These are phyloP conservation scores for Trissolcus brochymenae DNA, from an alignment of 2,888 invertebrate genomes.

Conservation along the genomic window DNA sequence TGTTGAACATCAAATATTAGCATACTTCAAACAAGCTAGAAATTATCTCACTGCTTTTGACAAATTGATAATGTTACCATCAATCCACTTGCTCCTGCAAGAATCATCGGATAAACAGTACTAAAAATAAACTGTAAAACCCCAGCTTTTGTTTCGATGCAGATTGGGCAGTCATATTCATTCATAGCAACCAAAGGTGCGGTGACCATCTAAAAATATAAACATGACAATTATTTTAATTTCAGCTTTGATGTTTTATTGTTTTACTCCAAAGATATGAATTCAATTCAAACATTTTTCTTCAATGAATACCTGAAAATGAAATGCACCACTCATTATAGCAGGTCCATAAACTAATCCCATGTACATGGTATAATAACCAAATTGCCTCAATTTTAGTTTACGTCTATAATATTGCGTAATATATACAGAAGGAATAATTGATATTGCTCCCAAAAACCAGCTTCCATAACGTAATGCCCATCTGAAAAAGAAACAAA, in stretches of 20 bases:
- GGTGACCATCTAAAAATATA: conserved; percentile 18
- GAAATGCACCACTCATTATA: conserved; percentile 12
- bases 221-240: neutral
- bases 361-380: conserved; percentile 25
- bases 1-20: conserved; percentile 2
- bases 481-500: conserved; percentile 25
- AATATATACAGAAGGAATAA: conserved; percentile 15
- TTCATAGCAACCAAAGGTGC: conserved; percentile 13
- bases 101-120: conserved; percentile 58
- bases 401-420: conserved; percentile 12
- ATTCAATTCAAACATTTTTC: no score
- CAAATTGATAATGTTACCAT: neutral
- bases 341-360: conserved; percentile 11
- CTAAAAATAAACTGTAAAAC: conserved; percentile 79
- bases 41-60: neutral
- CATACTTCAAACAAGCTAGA: neutral
- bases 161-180: conserved; percentile 79
- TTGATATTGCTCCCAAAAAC: conserved; percentile 14
- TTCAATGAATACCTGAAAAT: neutral
- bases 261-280: neutral
- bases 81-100: conserved; percentile 4
- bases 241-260: neutral
- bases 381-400: conserved; percentile 23
- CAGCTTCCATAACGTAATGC: conserved; percentile 26
- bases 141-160: conserved; percentile 81